Percentiles rank a stretch among this genome's conserved stretches.
These are phyloP conservation scores for Macrobrachium rosenbergii DNA, from an alignment of 1,140 invertebrate genomes.

Conservation along the genomic window DNA sequence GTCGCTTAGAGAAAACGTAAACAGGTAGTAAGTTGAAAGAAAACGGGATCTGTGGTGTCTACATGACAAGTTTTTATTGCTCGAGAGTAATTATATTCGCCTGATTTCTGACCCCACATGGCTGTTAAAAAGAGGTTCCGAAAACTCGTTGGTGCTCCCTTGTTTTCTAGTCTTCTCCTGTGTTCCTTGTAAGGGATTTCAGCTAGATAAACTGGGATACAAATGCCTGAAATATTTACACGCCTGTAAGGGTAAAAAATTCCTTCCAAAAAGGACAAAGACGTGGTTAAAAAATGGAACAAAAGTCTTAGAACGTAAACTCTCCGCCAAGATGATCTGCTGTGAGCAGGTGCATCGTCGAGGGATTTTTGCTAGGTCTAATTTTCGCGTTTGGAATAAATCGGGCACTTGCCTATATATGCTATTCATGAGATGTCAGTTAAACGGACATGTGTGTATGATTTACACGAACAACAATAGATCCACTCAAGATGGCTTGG, in stretches of 20 bases:
- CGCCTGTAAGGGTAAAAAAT: background rate
- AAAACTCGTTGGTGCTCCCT: background rate
- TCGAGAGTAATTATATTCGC: background rate
- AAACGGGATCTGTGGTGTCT: conserved; percentile 1
- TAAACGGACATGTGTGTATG: too few species aligned
- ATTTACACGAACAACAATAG: too few species aligned
- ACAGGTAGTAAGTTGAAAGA: background rate
- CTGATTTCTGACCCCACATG: conserved; percentile 21
- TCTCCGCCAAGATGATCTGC: background rate
- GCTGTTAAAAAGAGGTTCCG: background rate
- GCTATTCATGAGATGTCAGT: background rate
- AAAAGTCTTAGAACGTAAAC: conserved; percentile 4
- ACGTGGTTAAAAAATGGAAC: conserved; percentile 14
- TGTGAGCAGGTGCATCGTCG: conserved; percentile 5
- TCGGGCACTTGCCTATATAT: background rate
- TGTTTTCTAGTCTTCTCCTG: background rate
- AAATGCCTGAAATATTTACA: background rate
- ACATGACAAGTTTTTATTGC: background rate
- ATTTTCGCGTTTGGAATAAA: conserved; percentile 6
- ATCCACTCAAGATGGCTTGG: too few species aligned
- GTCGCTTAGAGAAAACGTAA: conserved; percentile 2
- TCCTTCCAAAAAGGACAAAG: conserved; percentile 5
- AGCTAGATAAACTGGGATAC: background rate
- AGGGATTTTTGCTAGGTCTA: background rate
- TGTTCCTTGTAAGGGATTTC: too few species aligned